Conservation (phyloP, 2,888 invertebrate species). For the Xestia ashworthii region DNA sequence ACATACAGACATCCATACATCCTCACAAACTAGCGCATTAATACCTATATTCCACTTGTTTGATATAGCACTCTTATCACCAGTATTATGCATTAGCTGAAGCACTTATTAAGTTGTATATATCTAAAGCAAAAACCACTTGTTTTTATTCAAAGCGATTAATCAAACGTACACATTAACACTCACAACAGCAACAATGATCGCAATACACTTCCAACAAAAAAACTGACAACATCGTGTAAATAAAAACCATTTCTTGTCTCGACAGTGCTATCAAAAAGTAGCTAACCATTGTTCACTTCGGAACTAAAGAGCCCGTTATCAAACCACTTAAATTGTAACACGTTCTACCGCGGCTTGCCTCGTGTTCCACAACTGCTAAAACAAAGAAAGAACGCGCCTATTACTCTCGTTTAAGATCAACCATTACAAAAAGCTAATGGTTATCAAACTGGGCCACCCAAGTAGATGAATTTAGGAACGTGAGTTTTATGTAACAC, state of each 20-base stretch:
- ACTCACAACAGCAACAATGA: slow-evolving; percentile 20
- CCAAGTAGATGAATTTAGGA: slow-evolving; percentile 85
- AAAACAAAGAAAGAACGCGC: slow-evolving; percentile 80
- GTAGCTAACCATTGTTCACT: slow-evolving; percentile 55
- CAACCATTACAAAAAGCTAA: slow-evolving; percentile 87
- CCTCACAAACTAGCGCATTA: too few relatives aligned
- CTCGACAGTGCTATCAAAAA: slow-evolving; percentile 47
- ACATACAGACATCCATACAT: too few relatives aligned
- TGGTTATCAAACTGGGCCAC: slow-evolving; percentile 86
- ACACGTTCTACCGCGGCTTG: slow-evolving; percentile 58
- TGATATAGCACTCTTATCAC: too few relatives aligned
- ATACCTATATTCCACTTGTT: neutral
- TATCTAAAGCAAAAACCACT: neutral
- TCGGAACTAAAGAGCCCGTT: slow-evolving; percentile 51
- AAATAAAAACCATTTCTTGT: slow-evolving; percentile 51
- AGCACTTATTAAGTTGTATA: neutral
- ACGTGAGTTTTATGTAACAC: slow-evolving; percentile 86
- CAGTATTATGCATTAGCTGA: neutral
- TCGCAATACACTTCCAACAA: slow-evolving; percentile 16
- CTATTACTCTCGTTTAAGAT: slow-evolving; percentile 79
- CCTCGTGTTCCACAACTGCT: slow-evolving; percentile 69
- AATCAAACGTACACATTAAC: slow-evolving; percentile 14
- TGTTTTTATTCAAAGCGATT: neutral
- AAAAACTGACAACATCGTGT: slow-evolving; percentile 28
- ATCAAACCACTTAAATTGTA: slow-evolving; percentile 65